Evolutionary conservation across 2,888 invertebrate species (phyloP), one percentile per base, ranked within the genome.

Genomic region (Cyaniris semiargus): DNA sequence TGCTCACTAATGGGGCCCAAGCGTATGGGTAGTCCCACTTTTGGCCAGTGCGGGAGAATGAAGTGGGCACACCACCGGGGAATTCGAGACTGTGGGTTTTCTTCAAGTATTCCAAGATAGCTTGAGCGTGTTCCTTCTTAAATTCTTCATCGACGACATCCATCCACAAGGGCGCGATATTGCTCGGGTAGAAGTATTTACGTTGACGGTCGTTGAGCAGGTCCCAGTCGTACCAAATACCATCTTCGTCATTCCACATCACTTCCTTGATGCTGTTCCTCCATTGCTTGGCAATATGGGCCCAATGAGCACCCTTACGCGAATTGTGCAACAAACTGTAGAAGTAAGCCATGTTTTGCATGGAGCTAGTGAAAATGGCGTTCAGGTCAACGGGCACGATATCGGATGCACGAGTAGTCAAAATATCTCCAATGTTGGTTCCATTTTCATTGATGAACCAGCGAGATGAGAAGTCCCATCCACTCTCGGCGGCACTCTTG

Each of bases 11-110:
- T 0, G 98, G 98, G 0, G 98, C 96, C 98, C 98, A 98, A 0
- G 97, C 97, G 85, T 98, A 98, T 0, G 97, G 97, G 81, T 95
- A 96, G 85, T 97, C 97, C 97, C 97, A 96, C 85, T 97, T 96
- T 86, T 97, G 96, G 0, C 96, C 96, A 0, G 96, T 95, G 75
- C 95, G 91, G 66, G 94, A 89, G 70, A 96, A 83, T 0, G 97
- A 96, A 0, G 96, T 90, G 0, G 97, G 97, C 38, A 96, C 94
- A 0, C 97, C 97, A 1, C 97, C 97, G 31, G 94, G 91, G 81
- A 90, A 95, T 44, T 94, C 85, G 78, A 95, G 87, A 10, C 91
- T 90, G 10, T 87, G 85, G 0, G 91, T 94, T 44, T 90, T 85
- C 77, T 91, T 87, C 75, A 96, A 87, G 83, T 96, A 96, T 15